Evolutionary conservation across 2,113 vertebrate species (phyloP).

Genomic region (Heliornis fulica): DNA sequence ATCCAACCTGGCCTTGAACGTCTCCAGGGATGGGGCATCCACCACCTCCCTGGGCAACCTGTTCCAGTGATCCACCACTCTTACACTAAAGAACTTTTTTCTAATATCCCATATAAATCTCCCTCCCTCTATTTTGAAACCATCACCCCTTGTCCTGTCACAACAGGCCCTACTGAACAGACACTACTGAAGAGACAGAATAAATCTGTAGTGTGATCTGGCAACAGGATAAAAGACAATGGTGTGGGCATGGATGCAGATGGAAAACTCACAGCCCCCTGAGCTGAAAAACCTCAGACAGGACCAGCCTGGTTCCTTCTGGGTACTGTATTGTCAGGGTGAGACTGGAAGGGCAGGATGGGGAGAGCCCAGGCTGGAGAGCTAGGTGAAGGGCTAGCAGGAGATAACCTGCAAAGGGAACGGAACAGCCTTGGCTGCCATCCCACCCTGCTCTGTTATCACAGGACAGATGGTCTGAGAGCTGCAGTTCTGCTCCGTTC

Average conservation of each 20-base stretch:
- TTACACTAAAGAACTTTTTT: too few species aligned
- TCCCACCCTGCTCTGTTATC: background rate
- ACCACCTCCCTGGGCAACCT: too few species aligned
- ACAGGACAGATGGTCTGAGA: background rate
- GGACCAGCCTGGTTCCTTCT: background rate
- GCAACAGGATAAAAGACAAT: background rate
- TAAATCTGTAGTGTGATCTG: background rate
- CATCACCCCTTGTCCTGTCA: too few species aligned
- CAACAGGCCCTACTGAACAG: too few species aligned
- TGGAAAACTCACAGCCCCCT: background rate
- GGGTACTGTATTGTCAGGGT: background rate
- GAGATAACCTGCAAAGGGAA: background rate
- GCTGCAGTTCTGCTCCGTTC: background rate
- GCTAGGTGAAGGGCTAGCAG: background rate
- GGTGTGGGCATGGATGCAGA: accelerated
- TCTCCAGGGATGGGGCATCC: too few species aligned
- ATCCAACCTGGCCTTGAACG: too few species aligned
- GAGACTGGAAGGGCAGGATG: background rate
- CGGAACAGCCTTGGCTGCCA: background rate
- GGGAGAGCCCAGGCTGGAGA: background rate
- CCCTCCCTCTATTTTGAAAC: too few species aligned
- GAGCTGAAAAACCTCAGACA: background rate
- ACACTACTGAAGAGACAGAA: background rate
- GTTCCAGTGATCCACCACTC: too few species aligned
- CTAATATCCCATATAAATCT: too few species aligned